phyloP scores from a whole-genome alignment of 2,113 vertebrate genomes.

The Menidia beryllina region DNA sequence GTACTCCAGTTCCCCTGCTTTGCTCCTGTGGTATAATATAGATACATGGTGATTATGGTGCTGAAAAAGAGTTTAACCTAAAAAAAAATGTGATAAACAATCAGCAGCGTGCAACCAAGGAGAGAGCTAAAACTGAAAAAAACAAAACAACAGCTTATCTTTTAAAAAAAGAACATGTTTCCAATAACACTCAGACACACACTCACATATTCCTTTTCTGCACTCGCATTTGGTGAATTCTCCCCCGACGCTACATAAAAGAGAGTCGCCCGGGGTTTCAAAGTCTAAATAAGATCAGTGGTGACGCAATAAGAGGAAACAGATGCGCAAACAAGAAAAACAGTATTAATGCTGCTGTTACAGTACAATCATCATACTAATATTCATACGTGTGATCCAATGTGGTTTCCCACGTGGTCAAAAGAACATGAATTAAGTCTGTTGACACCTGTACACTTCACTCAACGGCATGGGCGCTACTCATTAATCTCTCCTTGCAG shows the following conservation, averaged over 20 bases:
- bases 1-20: background rate
- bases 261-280: constrained; percentile 53
- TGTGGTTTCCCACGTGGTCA: background rate
- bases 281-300: constrained; percentile 42
- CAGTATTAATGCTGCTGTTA: background rate
- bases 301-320: constrained; percentile 71
- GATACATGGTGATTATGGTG: background rate
- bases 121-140: constrained; percentile 19
- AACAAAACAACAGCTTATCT: constrained; percentile 25
- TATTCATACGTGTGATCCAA: background rate
- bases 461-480: background rate
- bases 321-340: constrained; percentile 16
- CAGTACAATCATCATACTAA: background rate
- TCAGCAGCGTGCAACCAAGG: constrained; percentile 13
- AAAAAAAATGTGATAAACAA: constrained; percentile 47
- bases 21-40: background rate
- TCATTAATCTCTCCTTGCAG: background rate
- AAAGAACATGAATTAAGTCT: background rate
- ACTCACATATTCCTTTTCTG: constrained; percentile 12
- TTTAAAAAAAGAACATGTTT: constrained; percentile 27
- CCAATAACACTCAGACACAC: constrained; percentile 10
- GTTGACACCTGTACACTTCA: background rate
- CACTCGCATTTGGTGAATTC: constrained; percentile 30
- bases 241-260: constrained; percentile 39
- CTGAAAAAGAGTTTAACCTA: constrained; percentile 36